A percentile compares a stretch with the other conserved stretches of the same genome.
These are phyloP conservation scores for Drosophila insularis DNA, from an alignment of 1,140 invertebrate genomes.

Conservation along the genomic window DNA sequence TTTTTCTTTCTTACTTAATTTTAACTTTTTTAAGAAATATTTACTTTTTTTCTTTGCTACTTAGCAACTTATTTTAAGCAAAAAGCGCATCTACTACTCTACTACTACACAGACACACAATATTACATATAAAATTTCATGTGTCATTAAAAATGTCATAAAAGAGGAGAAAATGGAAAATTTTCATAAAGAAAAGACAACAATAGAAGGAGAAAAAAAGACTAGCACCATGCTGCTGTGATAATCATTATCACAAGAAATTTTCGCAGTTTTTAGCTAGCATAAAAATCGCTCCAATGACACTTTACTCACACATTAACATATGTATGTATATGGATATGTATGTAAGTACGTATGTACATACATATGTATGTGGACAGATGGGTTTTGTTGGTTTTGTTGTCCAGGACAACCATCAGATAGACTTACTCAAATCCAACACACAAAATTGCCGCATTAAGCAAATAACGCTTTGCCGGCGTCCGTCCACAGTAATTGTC, in stretches of 20 bases:
- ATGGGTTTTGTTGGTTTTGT: slow-evolving; percentile 14
- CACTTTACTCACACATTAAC: slow-evolving; percentile 11
- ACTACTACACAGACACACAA: too few relatives aligned
- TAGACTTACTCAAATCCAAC: slow-evolving; percentile 49
- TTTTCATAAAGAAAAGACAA: slow-evolving; percentile 11
- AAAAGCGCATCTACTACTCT: not conserved
- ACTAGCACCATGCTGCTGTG: slow-evolving; percentile 23
- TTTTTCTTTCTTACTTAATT: too few relatives aligned
- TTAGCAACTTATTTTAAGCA: not conserved
- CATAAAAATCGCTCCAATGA: slow-evolving; percentile 50
- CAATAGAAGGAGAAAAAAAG: not conserved
- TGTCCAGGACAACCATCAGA: slow-evolving; percentile 53
- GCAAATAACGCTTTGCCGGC: slow-evolving; percentile 36
- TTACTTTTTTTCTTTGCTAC: not conserved
- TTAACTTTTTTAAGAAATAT: too few relatives aligned
- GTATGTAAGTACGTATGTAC: not conserved
- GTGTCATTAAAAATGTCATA: slow-evolving; percentile 67
- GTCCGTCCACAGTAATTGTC: slow-evolving; percentile 37
- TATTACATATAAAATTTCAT: slow-evolving; percentile 59
- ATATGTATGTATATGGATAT: not conserved
- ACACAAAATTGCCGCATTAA: slow-evolving; percentile 61
- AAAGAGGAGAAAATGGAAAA: slow-evolving; percentile 55
- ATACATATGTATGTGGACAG: not conserved
- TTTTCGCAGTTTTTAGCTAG: slow-evolving; percentile 8
- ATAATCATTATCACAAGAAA: slow-evolving; percentile 57